Percentiles rank a stretch among this genome's conserved stretches.
Evolutionary conservation across 2,888 invertebrate genomes (phyloP).

Genomic region (Yponomeuta sedellus): DNA sequence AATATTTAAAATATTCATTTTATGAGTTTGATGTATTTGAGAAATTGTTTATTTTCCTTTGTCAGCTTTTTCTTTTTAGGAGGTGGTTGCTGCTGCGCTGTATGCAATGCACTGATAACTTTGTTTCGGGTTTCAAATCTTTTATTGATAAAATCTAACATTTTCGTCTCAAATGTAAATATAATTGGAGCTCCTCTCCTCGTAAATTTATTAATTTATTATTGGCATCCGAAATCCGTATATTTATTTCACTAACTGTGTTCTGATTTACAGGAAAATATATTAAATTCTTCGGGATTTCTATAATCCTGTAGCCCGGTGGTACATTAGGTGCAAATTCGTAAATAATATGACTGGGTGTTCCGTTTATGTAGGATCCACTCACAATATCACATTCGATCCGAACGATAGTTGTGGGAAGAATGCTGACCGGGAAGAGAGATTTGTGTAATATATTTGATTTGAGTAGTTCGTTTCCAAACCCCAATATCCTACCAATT

Average conservation of each 20-base stretch:
- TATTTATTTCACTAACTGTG: constrained; percentile 10
- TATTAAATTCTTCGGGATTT: constrained; percentile 6
- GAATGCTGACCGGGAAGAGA: constrained; percentile 8
- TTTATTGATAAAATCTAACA: constrained; percentile 18
- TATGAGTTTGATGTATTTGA: constrained; percentile 4
- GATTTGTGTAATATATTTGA: constrained; percentile 10
- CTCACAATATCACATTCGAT: constrained; percentile 16
- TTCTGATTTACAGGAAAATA: constrained; percentile 15
- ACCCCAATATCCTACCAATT: too few relatives aligned
- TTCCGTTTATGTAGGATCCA: constrained; percentile 14
- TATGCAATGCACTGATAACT: constrained; percentile 16
- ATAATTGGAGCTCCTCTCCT: constrained; percentile 19
- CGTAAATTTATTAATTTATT: constrained; percentile 19
- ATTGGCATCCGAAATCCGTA: constrained; percentile 17
- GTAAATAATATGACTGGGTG: constrained; percentile 15
- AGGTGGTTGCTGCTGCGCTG: neutral
- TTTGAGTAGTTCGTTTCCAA: too few relatives aligned
- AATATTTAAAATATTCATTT: constrained; percentile 9
- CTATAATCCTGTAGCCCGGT: constrained; percentile 11
- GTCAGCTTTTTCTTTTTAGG: constrained; percentile 17
- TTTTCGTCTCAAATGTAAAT: constrained; percentile 18
- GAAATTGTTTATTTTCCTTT: constrained; percentile 19
- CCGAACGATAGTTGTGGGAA: constrained; percentile 9
- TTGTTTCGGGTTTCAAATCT: neutral
- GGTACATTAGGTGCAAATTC: constrained; percentile 19